These are phyloP conservation scores for Aphidius ervi DNA, from an alignment of 1,140 invertebrate species.

Conservation along the genomic window DNA sequence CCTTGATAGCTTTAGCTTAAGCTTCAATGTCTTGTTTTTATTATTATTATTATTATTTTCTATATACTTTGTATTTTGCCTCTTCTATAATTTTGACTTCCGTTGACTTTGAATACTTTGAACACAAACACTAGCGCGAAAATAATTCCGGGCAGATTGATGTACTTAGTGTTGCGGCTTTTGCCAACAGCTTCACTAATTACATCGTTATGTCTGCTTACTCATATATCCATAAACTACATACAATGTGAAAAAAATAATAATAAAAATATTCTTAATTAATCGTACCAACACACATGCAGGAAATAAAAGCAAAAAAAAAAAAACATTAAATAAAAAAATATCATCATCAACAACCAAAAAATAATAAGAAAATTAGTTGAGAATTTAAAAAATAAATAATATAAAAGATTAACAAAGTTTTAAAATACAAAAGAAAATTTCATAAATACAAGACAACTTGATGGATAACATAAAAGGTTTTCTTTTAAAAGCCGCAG, in stretches of 20 bases:
- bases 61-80: too few relatives aligned
- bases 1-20: too few relatives aligned
- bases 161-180: conserved; percentile 8
- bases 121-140: too few relatives aligned
- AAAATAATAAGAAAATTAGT: background rate
- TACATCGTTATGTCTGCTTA: conserved; percentile 6
- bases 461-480: background rate
- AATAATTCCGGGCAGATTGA: background rate
- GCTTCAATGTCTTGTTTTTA: too few relatives aligned
- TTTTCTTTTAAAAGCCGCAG: conserved; percentile 1
- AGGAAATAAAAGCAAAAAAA: background rate
- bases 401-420: conserved; percentile 1
- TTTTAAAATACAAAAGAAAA: background rate
- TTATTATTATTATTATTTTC: too few relatives aligned
- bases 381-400: background rate
- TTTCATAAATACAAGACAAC: background rate
- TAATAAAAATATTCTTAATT: background rate
- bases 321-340: background rate
- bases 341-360: background rate
- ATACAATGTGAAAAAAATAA: background rate
- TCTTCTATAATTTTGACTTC: too few relatives aligned
- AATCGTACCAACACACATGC: background rate
- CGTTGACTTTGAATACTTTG: too few relatives aligned
- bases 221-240: background rate
- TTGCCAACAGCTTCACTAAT: conserved; percentile 8